Base-by-base conservation (phyloP, 2,888 invertebrate genomes). In the Tinea semifulvella region DNA sequence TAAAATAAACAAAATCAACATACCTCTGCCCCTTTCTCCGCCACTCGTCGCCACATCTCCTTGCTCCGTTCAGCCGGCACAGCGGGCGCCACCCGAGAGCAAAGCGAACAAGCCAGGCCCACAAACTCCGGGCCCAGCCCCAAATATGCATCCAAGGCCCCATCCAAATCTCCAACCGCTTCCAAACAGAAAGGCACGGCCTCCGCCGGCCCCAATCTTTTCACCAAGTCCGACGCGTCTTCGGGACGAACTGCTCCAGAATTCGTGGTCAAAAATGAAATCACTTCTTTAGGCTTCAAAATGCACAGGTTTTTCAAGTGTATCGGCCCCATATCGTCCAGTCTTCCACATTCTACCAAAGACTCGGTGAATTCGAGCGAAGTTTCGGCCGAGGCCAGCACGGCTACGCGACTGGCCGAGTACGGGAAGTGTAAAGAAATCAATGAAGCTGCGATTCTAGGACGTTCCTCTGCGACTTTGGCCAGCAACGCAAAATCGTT, bases 161-260 rank as follows among this genome's bases (percentile, higher is more conserved):
- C 73, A 43, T 55, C 52, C 31, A 66, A 58, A 52, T 80, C 81
- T 16, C 81, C 80, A 35, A 60, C 58, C 22, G 74, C 70, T 53
- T 80, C 81, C 25, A 80, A 60, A 47, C 79, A 77, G 16, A 51
- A 44, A 16, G 80, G 68, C 53, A 71, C 77, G 3, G 77, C 77
- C 16, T 66, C 65, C 11, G 47, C 47, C 4, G 65, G 63, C 1
- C 65, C 67, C 27, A 57, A 52, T 45, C 64, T 65, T 19, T 61
- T 62, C 28, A 79, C 64, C 11, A 66, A 56, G 3, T 52, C 52
- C 13, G 80, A 56, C 22, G 80, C 77, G 13, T 71, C 68, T 52
- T 80, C 80, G 8, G 80, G 81, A 0, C 72, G 61, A 6, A 80
- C 61, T 20, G 64, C 50, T 3, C 76, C 72, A 3, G 64, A 56